phyloP scores from a whole-genome alignment of 2,797 vertebrate genomes.

The Myotis pilosus region DNA sequence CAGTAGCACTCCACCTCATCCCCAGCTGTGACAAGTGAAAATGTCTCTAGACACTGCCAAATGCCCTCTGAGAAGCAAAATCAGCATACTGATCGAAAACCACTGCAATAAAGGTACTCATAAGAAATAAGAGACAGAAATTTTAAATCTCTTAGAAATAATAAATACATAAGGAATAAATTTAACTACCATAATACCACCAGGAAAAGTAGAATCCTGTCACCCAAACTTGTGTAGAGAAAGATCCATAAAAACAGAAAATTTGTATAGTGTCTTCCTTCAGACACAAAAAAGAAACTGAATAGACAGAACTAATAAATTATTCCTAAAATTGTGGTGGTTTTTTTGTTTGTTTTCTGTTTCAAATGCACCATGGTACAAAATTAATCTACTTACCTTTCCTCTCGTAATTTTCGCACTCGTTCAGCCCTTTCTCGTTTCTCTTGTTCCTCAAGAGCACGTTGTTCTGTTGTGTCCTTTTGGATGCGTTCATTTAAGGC shows the following conservation, averaged over 20 bases:
- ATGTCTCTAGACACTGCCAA: background rate
- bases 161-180: background rate
- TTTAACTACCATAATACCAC: background rate
- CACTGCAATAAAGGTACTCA: background rate
- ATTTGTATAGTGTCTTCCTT: background rate
- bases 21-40: background rate
- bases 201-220: background rate
- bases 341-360: background rate
- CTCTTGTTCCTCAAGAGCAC: slow-evolving; percentile 91
- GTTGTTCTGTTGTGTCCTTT: slow-evolving; percentile 93
- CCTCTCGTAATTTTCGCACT: slow-evolving; percentile 89
- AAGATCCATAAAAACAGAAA: background rate
- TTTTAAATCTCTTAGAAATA: background rate
- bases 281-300: background rate
- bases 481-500: slow-evolving; percentile 93
- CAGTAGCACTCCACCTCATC: rapidly evolving
- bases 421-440: slow-evolving; percentile 92
- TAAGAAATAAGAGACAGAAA: background rate
- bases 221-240: background rate
- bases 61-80: background rate
- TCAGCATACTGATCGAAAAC: background rate
- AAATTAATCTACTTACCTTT: slow-evolving; percentile 85
- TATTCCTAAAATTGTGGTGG: background rate
- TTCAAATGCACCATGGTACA: background rate
- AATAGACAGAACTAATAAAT: background rate